phyloP scores from a whole-genome alignment of 23 tunicate species.

The Styela clava region DNA sequence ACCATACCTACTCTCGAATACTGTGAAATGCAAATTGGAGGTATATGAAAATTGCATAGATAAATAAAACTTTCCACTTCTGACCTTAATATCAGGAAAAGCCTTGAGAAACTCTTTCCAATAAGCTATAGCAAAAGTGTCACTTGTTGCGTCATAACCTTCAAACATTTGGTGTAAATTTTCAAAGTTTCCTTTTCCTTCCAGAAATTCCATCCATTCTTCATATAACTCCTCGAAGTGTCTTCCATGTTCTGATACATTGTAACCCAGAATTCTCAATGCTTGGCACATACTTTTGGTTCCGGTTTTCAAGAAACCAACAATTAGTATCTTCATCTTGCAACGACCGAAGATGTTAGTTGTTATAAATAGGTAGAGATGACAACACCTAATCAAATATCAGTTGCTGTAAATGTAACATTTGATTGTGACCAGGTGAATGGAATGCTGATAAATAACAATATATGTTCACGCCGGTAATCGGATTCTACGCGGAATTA shows the following conservation, averaged over 20 bases:
- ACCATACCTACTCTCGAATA: too few species aligned
- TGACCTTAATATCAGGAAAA: not conserved
- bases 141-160: not conserved
- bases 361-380: too few species aligned
- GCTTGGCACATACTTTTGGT: not conserved
- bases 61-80: too few species aligned
- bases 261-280: not conserved
- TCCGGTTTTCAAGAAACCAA: not conserved
- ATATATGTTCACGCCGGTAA: too few species aligned
- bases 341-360: too few species aligned
- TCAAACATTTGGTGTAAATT: not conserved
- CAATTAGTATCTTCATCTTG: not conserved
- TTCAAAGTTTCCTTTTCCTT: not conserved
- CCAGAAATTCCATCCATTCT: not conserved
- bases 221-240: not conserved
- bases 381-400: too few species aligned
- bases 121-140: not conserved
- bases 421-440: too few species aligned
- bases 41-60: too few species aligned
- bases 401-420: too few species aligned
- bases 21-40: too few species aligned
- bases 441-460: too few species aligned
- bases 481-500: too few species aligned
- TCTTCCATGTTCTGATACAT: not conserved
- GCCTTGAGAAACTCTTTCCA: not conserved